Conservation (phyloP, 2,797 vertebrate species). For the Dipus sagitta region DNA sequence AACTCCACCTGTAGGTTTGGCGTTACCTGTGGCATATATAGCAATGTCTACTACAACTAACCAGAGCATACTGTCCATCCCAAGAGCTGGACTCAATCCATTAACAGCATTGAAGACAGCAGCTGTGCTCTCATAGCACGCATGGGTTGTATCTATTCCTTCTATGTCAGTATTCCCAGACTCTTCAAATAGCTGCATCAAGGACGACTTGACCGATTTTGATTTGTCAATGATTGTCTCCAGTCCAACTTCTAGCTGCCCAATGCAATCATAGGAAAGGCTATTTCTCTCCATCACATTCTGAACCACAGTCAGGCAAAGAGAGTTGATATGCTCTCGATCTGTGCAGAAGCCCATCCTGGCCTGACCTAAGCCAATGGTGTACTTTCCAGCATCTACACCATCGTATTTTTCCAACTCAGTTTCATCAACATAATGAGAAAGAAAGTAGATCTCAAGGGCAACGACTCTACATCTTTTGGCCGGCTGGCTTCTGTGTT, state of each 20-base stretch:
- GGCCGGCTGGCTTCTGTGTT: slow-evolving; percentile 95
- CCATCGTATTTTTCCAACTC: slow-evolving; percentile 98
- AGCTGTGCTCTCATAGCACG: slow-evolving; percentile 98
- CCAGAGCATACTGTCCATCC: slow-evolving; percentile 98
- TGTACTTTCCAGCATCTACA: slow-evolving; percentile 96
- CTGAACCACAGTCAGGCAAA: slow-evolving; percentile 97
- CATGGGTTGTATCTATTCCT: slow-evolving; percentile 97
- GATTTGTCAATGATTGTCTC: slow-evolving; percentile 99
- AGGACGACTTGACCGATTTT: slow-evolving; percentile 97
- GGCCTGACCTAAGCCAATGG: slow-evolving; percentile 96
- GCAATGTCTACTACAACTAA: slow-evolving; percentile 98
- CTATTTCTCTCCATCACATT: slow-evolving; percentile 95
- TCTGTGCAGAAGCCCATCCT: slow-evolving; percentile 99
- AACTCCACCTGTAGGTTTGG: slow-evolving; percentile 96
- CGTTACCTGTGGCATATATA: slow-evolving; percentile 96
- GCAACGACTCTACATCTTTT: slow-evolving; percentile 97
- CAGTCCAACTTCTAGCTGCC: slow-evolving; percentile 97
- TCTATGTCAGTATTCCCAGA: slow-evolving; percentile 98
- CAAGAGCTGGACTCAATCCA: slow-evolving; percentile 99
- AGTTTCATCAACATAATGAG: slow-evolving; percentile 96
- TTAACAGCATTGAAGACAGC: slow-evolving; percentile 98
- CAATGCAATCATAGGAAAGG: slow-evolving; percentile 95
- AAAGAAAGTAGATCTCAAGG: slow-evolving; percentile 97
- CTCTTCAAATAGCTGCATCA: slow-evolving; percentile 99
- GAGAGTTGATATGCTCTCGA: slow-evolving; percentile 97